These are phyloP conservation scores for Oryzias melastigma DNA, from an alignment of 2,113 vertebrate species.

Conservation along the genomic window DNA sequence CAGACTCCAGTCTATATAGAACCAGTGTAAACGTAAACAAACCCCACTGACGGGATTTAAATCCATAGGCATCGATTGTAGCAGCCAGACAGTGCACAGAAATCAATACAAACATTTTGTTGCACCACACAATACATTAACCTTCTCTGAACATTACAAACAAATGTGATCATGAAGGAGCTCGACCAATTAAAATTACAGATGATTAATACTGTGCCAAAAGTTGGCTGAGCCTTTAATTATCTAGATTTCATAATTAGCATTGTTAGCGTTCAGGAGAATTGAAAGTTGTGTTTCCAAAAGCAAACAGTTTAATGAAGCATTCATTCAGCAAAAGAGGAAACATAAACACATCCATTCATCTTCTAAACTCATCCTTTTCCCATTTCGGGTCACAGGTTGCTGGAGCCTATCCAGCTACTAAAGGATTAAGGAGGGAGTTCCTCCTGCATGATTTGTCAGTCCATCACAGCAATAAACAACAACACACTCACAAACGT, in stretches of 20 bases:
- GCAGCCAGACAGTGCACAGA: not conserved
- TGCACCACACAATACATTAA: not conserved
- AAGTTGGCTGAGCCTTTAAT: too few relatives aligned
- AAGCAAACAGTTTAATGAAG: too few relatives aligned
- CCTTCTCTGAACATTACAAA: constrained; percentile 9
- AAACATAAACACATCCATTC: not conserved
- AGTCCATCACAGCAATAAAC: not conserved
- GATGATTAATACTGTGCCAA: not conserved
- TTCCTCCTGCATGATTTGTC: not conserved
- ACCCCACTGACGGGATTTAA: not conserved
- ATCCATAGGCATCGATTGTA: constrained; percentile 21
- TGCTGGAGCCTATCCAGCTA: not conserved
- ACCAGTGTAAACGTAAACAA: not conserved
- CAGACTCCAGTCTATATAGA: not conserved
- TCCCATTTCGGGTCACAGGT: not conserved
- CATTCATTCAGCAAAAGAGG: too few relatives aligned
- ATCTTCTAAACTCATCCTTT: not conserved
- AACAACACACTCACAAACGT: not conserved
- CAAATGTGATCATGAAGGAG: constrained; percentile 16
- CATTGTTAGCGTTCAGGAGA: too few relatives aligned
- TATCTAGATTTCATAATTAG: too few relatives aligned
- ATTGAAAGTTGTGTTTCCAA: too few relatives aligned
- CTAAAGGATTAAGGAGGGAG: not conserved
- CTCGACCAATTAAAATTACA: constrained; percentile 1
- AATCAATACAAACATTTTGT: constrained; percentile 33